Percentiles rank a stretch among this genome's conserved stretches.
Conservation (phyloP, 2,113 vertebrate species). For the Canis aureus region DNA sequence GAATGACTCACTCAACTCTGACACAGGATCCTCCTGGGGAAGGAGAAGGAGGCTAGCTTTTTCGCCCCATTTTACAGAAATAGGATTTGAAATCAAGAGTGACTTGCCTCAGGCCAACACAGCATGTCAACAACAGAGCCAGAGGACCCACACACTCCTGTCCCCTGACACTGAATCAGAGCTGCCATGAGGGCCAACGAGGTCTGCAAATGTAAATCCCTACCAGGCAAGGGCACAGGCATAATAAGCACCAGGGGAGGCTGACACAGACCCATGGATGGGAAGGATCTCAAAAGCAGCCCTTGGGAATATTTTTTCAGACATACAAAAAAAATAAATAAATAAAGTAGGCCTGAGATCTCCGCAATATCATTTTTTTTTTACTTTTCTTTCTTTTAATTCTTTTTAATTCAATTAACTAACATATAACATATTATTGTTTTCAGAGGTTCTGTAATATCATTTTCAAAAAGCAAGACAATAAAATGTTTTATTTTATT, state of each 20-base stretch:
- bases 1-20: background rate
- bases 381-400: too few species aligned
- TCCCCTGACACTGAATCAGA: background rate
- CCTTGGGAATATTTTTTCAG: constrained; percentile 30
- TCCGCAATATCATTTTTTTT: constrained; percentile 2
- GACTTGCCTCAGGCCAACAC: background rate
- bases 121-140: background rate
- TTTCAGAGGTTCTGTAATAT: background rate
- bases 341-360: background rate
- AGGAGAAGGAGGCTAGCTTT: background rate
- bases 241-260: background rate
- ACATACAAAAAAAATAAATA: background rate
- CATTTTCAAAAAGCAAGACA: constrained; percentile 49
- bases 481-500: background rate
- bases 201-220: background rate
- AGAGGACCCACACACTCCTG: background rate
- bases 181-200: background rate
- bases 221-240: background rate
- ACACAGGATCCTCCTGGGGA: background rate
- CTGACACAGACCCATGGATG: background rate
- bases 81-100: background rate
- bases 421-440: too few species aligned
- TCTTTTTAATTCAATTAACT: too few species aligned
- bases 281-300: background rate
- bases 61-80: background rate